Conservation (phyloP, 2,113 vertebrate species). For the Cygnus atratus region DNA sequence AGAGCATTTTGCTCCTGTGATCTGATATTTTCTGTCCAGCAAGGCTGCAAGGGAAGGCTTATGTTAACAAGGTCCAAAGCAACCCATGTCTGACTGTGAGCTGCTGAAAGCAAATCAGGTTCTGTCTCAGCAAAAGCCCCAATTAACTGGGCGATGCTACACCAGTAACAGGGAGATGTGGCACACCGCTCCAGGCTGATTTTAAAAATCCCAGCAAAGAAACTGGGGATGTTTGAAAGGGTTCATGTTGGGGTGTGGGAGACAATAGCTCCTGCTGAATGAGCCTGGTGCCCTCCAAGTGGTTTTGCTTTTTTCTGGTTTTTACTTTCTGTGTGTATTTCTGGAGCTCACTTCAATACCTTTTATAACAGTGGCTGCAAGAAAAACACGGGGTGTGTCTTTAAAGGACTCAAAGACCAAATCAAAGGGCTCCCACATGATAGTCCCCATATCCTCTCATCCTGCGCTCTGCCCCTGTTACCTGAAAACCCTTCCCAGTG, state of each 20-base stretch:
- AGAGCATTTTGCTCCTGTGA: background rate
- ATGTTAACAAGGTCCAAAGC: background rate
- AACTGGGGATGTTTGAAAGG: background rate
- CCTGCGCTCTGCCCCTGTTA: background rate
- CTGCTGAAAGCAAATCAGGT: background rate
- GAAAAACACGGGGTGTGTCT: background rate
- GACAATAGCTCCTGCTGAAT: background rate
- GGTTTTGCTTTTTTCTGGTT: background rate
- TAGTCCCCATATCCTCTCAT: fast-evolving
- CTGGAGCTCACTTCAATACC: background rate
- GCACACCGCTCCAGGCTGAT: background rate
- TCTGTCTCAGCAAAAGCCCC: background rate
- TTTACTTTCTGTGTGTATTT: background rate
- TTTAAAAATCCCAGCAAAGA: background rate
- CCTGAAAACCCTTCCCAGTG: background rate
- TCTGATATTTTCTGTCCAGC: background rate
- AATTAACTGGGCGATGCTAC: background rate
- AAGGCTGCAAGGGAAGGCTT: background rate
- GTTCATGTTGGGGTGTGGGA: too few species aligned
- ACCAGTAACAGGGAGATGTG: background rate
- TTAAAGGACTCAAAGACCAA: background rate
- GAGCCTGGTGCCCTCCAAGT: background rate
- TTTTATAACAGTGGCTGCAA: background rate
- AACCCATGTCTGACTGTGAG: background rate
- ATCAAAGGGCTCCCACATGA: fast-evolving